Conservation (phyloP, 2,888 invertebrate species). For the Isoperla grammatica region DNA sequence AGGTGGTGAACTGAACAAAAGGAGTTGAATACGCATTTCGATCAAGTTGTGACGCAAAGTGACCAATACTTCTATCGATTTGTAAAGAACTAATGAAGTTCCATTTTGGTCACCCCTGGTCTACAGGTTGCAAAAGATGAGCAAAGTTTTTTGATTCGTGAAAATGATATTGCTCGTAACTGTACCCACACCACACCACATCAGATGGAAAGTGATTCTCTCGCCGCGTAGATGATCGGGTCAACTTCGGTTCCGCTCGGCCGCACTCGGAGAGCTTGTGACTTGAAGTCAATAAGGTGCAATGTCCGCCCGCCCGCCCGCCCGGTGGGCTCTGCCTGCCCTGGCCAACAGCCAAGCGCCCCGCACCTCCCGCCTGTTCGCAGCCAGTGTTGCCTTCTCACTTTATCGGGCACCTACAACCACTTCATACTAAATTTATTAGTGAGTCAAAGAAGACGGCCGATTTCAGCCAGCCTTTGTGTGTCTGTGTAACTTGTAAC, state of each 20-base stretch:
- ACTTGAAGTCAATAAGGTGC: constrained; percentile 48
- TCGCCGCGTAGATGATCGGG: constrained; percentile 18
- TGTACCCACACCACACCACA: not conserved
- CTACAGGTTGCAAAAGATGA: constrained; percentile 6
- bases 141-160: constrained; percentile 8
- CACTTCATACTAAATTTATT: constrained; percentile 27
- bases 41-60: too few relatives aligned
- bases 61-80: too few relatives aligned
- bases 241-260: constrained; percentile 26
- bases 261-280: constrained; percentile 22
- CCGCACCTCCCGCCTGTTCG: constrained; percentile 51
- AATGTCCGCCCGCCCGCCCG: constrained; percentile 50
- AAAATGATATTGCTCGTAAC: constrained; percentile 16
- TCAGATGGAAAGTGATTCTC: constrained; percentile 16
- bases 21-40: too few relatives aligned
- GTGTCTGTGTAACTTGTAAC: too few relatives aligned
- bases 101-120: not conserved
- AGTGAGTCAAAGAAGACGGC: constrained; percentile 17
- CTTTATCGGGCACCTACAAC: constrained; percentile 11
- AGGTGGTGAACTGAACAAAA: too few relatives aligned
- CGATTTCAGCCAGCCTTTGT: too few relatives aligned
- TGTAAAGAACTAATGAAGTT: not conserved
- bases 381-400: constrained; percentile 34
- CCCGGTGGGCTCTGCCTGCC: constrained; percentile 41
- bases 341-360: constrained; percentile 38